These are phyloP conservation scores for Drosophila macrospina DNA, from an alignment of 2,888 invertebrate genomes.

Conservation along the genomic window DNA sequence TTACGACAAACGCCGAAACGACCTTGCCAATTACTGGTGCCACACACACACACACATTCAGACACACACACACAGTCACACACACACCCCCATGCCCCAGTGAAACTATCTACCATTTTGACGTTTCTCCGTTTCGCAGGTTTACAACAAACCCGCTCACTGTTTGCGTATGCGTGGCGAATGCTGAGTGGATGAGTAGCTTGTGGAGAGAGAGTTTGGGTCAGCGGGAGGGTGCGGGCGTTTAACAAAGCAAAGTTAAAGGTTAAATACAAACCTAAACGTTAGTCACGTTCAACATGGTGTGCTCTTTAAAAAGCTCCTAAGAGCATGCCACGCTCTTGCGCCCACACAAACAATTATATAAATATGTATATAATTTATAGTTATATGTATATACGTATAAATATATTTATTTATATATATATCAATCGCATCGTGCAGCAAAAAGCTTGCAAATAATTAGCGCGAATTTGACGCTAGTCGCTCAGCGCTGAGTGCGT, in stretches of 20 bases:
- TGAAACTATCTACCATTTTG: conserved; percentile 20
- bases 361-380: conserved; percentile 2
- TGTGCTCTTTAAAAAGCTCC: conserved; percentile 35
- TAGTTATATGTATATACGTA: neutral
- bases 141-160: conserved; percentile 28
- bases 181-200: conserved; percentile 51
- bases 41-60: conserved; percentile 8
- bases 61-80: conserved; percentile 8
- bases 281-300: conserved; percentile 9
- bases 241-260: conserved; percentile 53
- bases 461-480: conserved; percentile 77
- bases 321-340: conserved; percentile 34
- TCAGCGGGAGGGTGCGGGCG: conserved; percentile 8
- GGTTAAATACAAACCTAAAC: conserved; percentile 61
- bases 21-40: conserved; percentile 83
- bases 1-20: conserved; percentile 83
- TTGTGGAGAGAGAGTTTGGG: conserved; percentile 13
- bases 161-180: conserved; percentile 67
- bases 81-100: conserved; percentile 21
- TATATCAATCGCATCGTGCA: conserved; percentile 4
- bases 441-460: conserved; percentile 74
- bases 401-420: conserved; percentile 2
- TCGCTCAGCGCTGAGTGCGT: conserved; percentile 58
- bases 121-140: conserved; percentile 26
- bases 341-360: conserved; percentile 6